Base-by-base conservation (phyloP, 1,140 invertebrate species). In the Sinonovacula constricta region DNA sequence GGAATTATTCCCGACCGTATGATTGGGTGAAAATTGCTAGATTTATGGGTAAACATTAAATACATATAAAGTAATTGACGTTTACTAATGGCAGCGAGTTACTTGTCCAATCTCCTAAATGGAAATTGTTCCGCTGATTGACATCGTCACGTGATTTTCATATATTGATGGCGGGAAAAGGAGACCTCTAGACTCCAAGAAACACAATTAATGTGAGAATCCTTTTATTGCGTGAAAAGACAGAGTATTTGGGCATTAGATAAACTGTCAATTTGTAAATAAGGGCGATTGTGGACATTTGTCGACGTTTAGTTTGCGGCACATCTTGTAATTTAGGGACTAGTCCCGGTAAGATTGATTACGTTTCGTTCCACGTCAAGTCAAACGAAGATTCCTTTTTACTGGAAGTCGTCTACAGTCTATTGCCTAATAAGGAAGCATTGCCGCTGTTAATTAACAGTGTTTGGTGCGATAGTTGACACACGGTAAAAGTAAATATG, bases 31-130 rank as follows among this genome's bases (percentile, higher is more conserved):
- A 76, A 65, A 76, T 76, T 67, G 56, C 62, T 76, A 76, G 72
- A 76, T 76, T 76, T 76, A 76, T 65, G 72, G 54, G 72, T 66
- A 76, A 76, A 76, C 72, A 76, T 76, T 76, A 76, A 76, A 76
- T 76, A 76, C 72, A 76, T 76, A 76, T 76, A 76, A 76, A 76
- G 72, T 76, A 76, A 76, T 76, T 76, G 72, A 76, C 72, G 72
- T 66, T 76, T 76, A 76, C 63, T 66, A 76, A 76, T 76, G 72
- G 72, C 59, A 66, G 51, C 51, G 39, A 15, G 62, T 57, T 36
- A 45, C 62, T 60, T 60, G 72, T 56, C 54, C 49, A 76, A 76
- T 76, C 72, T 66, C 53, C 60, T 76, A 76, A 76, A 76, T 76
- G 72, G 72, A 76, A 76, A 76, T 76, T 53, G 53, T 53, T 45